phyloP scores from a whole-genome alignment of 2,888 invertebrate species.

The Cephus nigrinus region DNA sequence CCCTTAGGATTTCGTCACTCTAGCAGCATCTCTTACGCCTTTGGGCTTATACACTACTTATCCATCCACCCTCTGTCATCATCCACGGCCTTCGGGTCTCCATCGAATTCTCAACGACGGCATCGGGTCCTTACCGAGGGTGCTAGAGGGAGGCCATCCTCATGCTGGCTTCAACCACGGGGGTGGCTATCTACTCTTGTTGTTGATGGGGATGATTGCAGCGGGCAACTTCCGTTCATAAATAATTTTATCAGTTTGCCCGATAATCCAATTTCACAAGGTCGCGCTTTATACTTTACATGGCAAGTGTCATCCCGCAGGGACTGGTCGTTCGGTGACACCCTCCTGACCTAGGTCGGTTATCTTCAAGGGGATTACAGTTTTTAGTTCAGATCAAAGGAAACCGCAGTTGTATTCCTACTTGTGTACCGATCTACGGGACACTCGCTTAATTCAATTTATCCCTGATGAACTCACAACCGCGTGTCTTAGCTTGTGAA shows the following conservation, averaged over 20 bases:
- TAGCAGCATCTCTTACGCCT: neutral
- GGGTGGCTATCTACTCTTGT: neutral
- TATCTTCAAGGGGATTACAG: neutral
- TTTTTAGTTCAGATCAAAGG: neutral
- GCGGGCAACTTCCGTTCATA: neutral
- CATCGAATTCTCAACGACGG: neutral
- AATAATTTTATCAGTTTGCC: neutral
- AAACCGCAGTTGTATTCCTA: neutral
- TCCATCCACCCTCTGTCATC: too few species aligned
- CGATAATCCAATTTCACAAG: neutral
- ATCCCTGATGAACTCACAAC: too few species aligned
- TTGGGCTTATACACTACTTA: neutral
- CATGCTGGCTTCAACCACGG: neutral
- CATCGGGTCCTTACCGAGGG: neutral
- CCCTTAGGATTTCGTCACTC: neutral
- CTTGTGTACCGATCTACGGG: too few species aligned
- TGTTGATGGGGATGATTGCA: neutral
- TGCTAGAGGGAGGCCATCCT: neutral
- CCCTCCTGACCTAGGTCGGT: neutral
- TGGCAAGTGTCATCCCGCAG: neutral
- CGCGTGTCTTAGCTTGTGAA: neutral
- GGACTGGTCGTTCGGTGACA: neutral
- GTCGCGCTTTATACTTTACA: neutral
- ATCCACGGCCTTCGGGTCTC: neutral
- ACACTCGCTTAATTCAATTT: too few species aligned